Percentiles rank a stretch among this genome's conserved stretches.
These are phyloP conservation scores for Balanococcus diminutus DNA, from an alignment of 2,888 invertebrate species.

Conservation along the genomic window DNA sequence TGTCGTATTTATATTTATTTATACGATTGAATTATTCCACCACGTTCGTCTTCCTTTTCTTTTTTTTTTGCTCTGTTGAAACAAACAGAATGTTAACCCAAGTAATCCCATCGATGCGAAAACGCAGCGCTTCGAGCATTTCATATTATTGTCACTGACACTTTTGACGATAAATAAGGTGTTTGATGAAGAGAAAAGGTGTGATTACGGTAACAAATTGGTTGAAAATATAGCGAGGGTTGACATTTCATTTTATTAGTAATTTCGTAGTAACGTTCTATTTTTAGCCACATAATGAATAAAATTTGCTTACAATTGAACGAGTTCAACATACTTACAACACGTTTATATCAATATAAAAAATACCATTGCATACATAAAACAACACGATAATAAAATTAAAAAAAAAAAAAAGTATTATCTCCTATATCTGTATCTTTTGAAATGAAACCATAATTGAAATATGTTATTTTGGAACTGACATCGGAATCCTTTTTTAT, in stretches of 20 bases:
- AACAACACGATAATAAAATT: neutral
- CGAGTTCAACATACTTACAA: neutral
- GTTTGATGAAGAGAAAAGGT: too few relatives aligned
- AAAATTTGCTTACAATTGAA: neutral
- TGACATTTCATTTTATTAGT: neutral
- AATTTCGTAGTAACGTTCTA: neutral
- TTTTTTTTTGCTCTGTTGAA: neutral
- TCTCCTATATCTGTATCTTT: conserved; percentile 92
- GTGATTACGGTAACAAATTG: too few relatives aligned
- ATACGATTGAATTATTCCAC: neutral
- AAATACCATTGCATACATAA: neutral
- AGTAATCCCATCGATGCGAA: too few relatives aligned
- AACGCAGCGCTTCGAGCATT: too few relatives aligned
- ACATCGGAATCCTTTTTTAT: conserved; percentile 96
- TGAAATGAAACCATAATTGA: conserved; percentile 99
- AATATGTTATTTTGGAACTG: conserved; percentile 99
- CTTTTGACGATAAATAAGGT: too few relatives aligned
- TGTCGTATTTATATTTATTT: neutral
- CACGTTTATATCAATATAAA: neutral
- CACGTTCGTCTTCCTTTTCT: neutral
- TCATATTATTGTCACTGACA: too few relatives aligned
- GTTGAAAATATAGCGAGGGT: neutral
- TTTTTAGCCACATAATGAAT: neutral
- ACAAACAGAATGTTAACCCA: too few relatives aligned
- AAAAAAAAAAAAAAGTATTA: conserved; percentile 61